These are phyloP conservation scores for Premnoplex brunnescens DNA, from an alignment of 2,797 vertebrate genomes.

Conservation along the genomic window DNA sequence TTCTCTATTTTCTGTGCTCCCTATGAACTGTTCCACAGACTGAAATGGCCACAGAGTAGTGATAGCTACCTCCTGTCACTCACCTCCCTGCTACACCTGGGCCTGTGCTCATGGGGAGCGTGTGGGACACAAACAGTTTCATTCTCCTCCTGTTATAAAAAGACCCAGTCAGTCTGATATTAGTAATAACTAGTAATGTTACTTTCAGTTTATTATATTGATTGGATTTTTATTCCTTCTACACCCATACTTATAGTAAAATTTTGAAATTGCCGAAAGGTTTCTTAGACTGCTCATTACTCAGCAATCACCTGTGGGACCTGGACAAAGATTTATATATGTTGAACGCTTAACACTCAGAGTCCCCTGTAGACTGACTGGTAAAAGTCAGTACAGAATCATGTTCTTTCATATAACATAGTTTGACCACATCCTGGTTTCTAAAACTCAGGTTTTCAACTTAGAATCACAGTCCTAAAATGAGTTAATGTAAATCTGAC, in stretches of 20 bases:
- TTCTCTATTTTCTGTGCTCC: not conserved
- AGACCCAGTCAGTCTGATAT: not conserved
- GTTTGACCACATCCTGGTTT: not conserved
- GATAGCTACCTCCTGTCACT: not conserved
- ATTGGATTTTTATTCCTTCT: not conserved
- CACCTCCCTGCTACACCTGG: not conserved
- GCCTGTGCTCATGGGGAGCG: not conserved
- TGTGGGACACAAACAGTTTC: not conserved
- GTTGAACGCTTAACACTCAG: not conserved
- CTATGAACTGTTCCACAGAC: not conserved
- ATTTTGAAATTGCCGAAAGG: not conserved
- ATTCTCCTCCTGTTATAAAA: not conserved
- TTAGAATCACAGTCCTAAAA: not conserved
- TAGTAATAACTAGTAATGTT: not conserved
- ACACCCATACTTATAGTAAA: not conserved
- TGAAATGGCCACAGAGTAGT: not conserved
- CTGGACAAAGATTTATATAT: not conserved
- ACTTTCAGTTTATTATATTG: not conserved
- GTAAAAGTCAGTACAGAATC: not conserved
- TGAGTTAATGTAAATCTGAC: not conserved
- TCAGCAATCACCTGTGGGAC: not conserved
- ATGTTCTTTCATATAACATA: not conserved
- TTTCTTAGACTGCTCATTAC: not conserved
- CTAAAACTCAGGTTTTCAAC: not conserved
- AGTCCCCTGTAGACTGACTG: not conserved